These are phyloP conservation scores for Adelges cooleyi DNA, from an alignment of 1,140 invertebrate species.

Conservation along the genomic window DNA sequence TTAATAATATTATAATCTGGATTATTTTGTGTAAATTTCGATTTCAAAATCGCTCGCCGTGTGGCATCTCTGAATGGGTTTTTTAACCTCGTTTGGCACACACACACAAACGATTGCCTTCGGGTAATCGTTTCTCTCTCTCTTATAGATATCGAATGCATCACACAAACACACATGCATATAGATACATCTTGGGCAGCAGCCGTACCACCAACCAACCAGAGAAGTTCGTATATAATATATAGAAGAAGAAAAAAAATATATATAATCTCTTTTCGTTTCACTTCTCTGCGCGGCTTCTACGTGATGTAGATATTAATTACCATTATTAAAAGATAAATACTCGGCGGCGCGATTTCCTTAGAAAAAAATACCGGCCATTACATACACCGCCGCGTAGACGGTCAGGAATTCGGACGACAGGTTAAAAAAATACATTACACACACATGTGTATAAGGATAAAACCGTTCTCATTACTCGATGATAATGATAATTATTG, in stretches of 20 bases:
- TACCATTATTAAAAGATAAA: constrained; percentile 28
- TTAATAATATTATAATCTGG: constrained; percentile 3
- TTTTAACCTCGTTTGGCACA: constrained; percentile 26
- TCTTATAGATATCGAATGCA: background rate
- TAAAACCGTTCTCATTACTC: constrained; percentile 27
- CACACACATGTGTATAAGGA: constrained; percentile 7
- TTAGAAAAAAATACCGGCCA: constrained; percentile 22
- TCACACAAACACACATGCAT: background rate
- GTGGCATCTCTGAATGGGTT: constrained; percentile 27
- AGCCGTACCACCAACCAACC: background rate
- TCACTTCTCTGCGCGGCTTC: constrained; percentile 7
- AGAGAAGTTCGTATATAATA: background rate
- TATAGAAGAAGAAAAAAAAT: constrained; percentile 9
- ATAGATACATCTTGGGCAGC: background rate
- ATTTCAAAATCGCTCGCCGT: constrained; percentile 25
- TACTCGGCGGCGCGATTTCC: constrained; percentile 14
- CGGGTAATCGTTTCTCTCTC: constrained; percentile 17
- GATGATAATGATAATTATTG: constrained; percentile 24
- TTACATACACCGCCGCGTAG: background rate
- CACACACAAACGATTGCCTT: background rate
- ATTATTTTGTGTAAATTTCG: constrained; percentile 29
- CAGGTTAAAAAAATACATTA: constrained; percentile 9
- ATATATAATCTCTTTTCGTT: constrained; percentile 28
- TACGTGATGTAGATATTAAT: constrained; percentile 28
- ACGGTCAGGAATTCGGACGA: constrained; percentile 27